Evolutionary conservation across 92 coral and sea anemone species (phyloP).

Genomic region (Bergia puertoricense): DNA sequence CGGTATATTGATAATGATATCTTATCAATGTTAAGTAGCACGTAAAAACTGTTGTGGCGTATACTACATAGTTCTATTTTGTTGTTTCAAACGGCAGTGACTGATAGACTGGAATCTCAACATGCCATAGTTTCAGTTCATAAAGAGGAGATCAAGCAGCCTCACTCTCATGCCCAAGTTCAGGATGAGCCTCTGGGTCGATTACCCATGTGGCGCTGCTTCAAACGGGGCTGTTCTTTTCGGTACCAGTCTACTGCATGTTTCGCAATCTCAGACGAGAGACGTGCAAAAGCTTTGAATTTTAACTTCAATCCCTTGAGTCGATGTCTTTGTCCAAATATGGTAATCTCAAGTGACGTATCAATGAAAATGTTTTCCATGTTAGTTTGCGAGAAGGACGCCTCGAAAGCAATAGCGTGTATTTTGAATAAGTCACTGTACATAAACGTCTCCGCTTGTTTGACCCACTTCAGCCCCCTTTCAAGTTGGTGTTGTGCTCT

Average conservation of each 20-base stretch:
- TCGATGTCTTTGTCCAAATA: slow-evolving; percentile 87
- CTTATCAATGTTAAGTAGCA: neutral
- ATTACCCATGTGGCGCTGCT: slow-evolving; percentile 21
- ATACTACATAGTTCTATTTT: neutral
- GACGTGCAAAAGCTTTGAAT: slow-evolving; percentile 80
- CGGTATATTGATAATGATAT: neutral
- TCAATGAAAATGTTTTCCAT: slow-evolving; percentile 68
- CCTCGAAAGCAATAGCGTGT: slow-evolving; percentile 88
- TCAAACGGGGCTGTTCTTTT: slow-evolving; percentile 38
- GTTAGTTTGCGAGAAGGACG: slow-evolving; percentile 64
- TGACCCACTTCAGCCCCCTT: slow-evolving; percentile 75
- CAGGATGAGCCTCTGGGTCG: slow-evolving; percentile 53
- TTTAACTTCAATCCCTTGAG: slow-evolving; percentile 75
- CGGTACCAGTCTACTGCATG: slow-evolving; percentile 94
- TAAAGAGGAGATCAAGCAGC: neutral
- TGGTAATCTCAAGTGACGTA: slow-evolving; percentile 86
- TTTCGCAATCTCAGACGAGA: slow-evolving; percentile 90
- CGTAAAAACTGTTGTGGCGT: neutral
- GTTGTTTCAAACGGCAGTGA: neutral
- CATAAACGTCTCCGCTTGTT: slow-evolving; percentile 71
- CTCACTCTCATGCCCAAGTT: neutral
- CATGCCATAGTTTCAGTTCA: neutral
- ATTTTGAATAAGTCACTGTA: slow-evolving; percentile 72
- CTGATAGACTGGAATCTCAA: neutral
- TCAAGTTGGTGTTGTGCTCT: slow-evolving; percentile 66